Percentiles rank a stretch among this genome's conserved stretches.
These are phyloP conservation scores for Prenolepis imparis DNA, from an alignment of 2,888 invertebrate species.

Conservation along the genomic window DNA sequence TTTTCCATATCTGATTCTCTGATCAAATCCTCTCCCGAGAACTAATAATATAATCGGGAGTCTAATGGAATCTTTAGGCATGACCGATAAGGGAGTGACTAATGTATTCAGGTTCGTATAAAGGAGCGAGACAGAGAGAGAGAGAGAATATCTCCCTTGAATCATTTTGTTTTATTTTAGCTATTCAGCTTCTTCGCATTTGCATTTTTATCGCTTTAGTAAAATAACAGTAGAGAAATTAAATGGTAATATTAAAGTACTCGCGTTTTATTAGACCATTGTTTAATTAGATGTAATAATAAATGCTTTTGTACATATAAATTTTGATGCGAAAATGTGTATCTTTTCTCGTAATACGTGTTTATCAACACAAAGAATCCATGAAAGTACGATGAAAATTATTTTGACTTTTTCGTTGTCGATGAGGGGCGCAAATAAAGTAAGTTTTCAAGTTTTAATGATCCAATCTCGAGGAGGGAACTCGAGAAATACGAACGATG, in stretches of 20 bases:
- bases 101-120: conserved; percentile 11
- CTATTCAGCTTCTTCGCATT: conserved; percentile 16
- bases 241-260: conserved; percentile 9
- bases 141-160: conserved; percentile 5
- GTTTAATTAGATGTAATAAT: conserved; percentile 46
- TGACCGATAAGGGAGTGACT: conserved; percentile 47
- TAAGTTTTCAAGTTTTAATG: conserved; percentile 55
- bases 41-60: conserved; percentile 51
- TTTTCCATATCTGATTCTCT: conserved; percentile 49
- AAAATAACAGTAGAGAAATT: background rate
- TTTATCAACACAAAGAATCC: conserved; percentile 15
- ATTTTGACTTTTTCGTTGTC: conserved; percentile 33
- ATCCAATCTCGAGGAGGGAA: conserved; percentile 51
- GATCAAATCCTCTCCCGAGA: conserved; percentile 46
- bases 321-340: background rate
- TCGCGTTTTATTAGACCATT: conserved; percentile 59
- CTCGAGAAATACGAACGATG: conserved; percentile 46
- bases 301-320: background rate
- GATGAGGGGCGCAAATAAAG: conserved; percentile 36
- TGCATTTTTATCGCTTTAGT: conserved; percentile 40
- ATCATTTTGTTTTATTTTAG: conserved; percentile 13
- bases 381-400: background rate
- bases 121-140: background rate
- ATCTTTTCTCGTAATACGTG: background rate
- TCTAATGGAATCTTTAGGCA: conserved; percentile 55